Base-by-base conservation (phyloP, 2,113 vertebrate species). In the Phrynocephalus versicolor region DNA sequence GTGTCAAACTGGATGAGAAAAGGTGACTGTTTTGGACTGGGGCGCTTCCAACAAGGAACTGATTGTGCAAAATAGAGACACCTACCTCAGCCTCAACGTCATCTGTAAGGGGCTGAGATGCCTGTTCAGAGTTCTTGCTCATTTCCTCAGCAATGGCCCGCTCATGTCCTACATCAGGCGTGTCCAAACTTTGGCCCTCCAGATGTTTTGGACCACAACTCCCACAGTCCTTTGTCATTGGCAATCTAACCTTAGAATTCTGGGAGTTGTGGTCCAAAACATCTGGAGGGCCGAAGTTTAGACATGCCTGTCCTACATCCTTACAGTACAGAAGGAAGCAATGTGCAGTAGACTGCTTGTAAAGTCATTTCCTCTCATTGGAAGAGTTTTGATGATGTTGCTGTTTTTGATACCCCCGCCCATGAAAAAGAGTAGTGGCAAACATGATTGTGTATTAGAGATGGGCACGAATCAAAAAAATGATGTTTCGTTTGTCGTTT, bases 11-110 rank as follows among this genome's bases (percentile, higher is more conserved):
- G 74, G 60, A 83, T 19, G 87, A 0, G 25, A 93, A 93, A 77
- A 9, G 64, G 80, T 88, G 41, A 30, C 84, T 90, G 2, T 2
- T 84, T 84, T 84, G 79, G 89, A 41, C 23, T 71, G 82, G 87
- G 19, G 39, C 77, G 85, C 62, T 76, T 21, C 81, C 83, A 93
- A 94, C 94, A 93, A 93, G 94, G 88, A 51, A 30, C 76, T 69
- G 77, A 88, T 83, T 89, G 89, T 92, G 88, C 79, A 70, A 81
- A 10, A 77, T 1, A 0, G 75, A 79, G 39, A 88, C 55, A 27
- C 92, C 91, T 86, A 23, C 58, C 3, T 55, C 77, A 57, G 62
- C 83, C 85, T 83, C 73, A 65, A 33, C 72, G 62, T 67, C 84
- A 77, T 58, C 18, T 67, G 27, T 35, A 33, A 64, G 23, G 27